Evolutionary conservation across 2,797 vertebrate genomes (phyloP).

Genomic region (Sebastes wilsoni): DNA sequence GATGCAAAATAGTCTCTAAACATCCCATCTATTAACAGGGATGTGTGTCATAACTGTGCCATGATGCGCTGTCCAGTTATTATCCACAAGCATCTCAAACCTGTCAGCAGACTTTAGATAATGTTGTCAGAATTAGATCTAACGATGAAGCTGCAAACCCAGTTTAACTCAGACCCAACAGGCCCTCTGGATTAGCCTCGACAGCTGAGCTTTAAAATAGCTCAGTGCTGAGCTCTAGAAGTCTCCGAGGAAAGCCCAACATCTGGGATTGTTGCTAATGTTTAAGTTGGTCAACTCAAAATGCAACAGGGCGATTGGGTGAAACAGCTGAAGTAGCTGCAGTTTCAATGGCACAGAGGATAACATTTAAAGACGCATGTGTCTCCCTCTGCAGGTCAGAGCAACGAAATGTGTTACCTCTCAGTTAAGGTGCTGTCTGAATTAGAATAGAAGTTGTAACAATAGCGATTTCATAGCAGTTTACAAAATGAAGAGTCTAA

Average conservation of each 20-base stretch:
- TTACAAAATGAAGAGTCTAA: background rate
- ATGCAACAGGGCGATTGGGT: background rate
- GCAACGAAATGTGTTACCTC: background rate
- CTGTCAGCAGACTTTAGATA: constrained; percentile 39
- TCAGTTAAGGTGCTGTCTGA: background rate
- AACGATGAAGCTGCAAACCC: constrained; percentile 46
- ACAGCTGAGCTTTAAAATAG: constrained; percentile 75
- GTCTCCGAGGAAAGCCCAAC: constrained; percentile 39
- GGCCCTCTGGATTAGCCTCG: constrained; percentile 24
- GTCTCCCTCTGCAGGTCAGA: constrained; percentile 77
- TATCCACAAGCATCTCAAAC: background rate
- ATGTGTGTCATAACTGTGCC: background rate
- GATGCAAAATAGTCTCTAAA: background rate
- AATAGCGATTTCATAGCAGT: background rate
- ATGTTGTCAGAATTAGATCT: constrained; percentile 49
- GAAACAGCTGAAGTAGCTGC: background rate
- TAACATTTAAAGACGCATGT: background rate
- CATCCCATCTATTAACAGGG: background rate
- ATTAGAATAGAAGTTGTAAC: background rate
- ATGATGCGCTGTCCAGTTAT: constrained; percentile 15
- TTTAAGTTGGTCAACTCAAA: constrained; percentile 17
- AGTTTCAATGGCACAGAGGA: background rate
- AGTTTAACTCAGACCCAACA: constrained; percentile 63
- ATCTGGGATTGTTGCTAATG: constrained; percentile 29
- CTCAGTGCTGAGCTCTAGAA: constrained; percentile 22